Percentiles rank a stretch among this genome's conserved stretches.
phyloP scores from a whole-genome alignment of 2,797 vertebrate species.

The Anomalospiza imberbis region DNA sequence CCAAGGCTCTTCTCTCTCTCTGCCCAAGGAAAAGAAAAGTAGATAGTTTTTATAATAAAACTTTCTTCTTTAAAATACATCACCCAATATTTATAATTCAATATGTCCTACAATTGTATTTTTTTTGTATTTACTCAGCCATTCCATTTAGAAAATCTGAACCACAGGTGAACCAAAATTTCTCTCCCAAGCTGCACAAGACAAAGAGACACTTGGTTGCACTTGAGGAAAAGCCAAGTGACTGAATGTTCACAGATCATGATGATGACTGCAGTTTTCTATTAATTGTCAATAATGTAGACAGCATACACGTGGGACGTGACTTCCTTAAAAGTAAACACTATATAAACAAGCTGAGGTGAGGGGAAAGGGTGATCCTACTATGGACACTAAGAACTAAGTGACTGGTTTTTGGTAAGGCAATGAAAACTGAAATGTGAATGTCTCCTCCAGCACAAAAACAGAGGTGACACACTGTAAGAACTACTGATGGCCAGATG shows the following conservation, averaged over 20 bases:
- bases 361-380: background rate
- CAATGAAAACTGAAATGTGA: background rate
- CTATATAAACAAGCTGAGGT: background rate
- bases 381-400: background rate
- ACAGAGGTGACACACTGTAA: background rate
- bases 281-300: background rate
- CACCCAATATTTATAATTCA: background rate
- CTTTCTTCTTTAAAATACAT: background rate
- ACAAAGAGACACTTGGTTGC: background rate
- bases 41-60: background rate
- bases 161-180: background rate
- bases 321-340: background rate
- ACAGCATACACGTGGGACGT: accelerated
- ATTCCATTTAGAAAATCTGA: background rate
- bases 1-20: background rate
- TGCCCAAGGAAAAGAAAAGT: background rate
- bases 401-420: background rate
- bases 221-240: background rate
- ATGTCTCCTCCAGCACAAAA: background rate
- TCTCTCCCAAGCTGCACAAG: background rate
- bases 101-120: background rate
- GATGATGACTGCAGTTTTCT: background rate
- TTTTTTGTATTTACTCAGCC: background rate
- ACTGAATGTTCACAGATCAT: background rate
- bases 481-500: background rate